phyloP scores from a whole-genome alignment of 2,797 vertebrate genomes.

The Poecilia wingei region DNA sequence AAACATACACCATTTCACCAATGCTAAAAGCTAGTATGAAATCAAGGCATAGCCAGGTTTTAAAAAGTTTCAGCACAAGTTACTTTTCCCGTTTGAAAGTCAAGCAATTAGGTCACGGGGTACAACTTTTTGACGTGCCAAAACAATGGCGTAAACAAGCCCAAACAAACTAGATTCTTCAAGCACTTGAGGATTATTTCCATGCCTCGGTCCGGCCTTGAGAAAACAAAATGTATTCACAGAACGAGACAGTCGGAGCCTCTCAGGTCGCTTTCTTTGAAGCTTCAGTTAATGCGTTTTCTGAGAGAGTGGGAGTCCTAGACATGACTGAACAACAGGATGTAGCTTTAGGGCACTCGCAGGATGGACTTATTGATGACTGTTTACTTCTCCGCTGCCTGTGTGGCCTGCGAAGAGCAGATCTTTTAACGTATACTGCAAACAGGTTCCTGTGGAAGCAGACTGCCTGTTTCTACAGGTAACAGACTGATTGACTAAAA shows the following conservation, averaged over 20 bases:
- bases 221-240: conserved; percentile 9
- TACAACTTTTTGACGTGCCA: too few relatives aligned
- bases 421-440: not conserved
- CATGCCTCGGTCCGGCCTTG: not conserved
- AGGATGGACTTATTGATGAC: conserved; percentile 25
- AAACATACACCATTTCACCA: not conserved
- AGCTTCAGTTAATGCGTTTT: conserved; percentile 11
- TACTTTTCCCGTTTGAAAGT: not conserved
- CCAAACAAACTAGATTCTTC: conserved; percentile 18
- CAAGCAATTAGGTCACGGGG: not conserved
- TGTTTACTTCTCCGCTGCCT: conserved; percentile 11
- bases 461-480: not conserved
- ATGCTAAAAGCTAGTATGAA: not conserved
- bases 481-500: not conserved
- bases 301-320: conserved; percentile 23
- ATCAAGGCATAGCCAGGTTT: not conserved
- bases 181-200: conserved; percentile 11
- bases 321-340: conserved; percentile 12
- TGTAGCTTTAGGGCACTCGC: not conserved
- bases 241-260: conserved; percentile 8
- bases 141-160: not conserved
- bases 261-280: conserved; percentile 7
- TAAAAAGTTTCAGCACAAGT: not conserved
- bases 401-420: conserved; percentile 22
- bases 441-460: not conserved